Base-by-base conservation (phyloP, 2,888 invertebrate species). In the Gisinianus flammeolus region DNA sequence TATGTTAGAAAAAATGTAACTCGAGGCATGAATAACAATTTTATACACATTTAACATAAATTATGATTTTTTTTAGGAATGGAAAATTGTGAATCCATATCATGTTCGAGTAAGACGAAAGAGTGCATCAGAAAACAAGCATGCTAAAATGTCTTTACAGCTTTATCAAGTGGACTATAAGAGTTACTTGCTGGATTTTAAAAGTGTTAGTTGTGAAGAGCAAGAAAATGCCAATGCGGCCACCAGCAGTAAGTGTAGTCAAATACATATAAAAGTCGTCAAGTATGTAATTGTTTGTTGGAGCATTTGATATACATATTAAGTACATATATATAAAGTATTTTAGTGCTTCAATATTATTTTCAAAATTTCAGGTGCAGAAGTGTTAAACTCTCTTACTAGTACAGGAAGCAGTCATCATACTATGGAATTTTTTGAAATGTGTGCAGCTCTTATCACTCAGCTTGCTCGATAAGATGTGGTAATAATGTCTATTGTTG, bases 371-470 rank as follows among this genome's bases (percentile, higher is more conserved):
- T 6, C 66, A 84, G 83, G 85, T 76, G 79, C 79, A 24, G 85
- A 83, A 78, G 73, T 81, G 22, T 70, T 83, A 31, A 80, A 83
- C n/a, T 77, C 81, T 10, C 67, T 80, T 81, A 87, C 82, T 85
- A 88, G 67, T 31, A 83, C 85, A n/a, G 94, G 82, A 24, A 81
- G 82, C 16, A 82, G 94, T 0, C 97, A 98, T 86, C 97, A 97
- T 87, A 98, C 98, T 0, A 97, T 99, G 95, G 98, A 99, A 89
- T 99, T 99, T 89, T 99, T 99, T 87, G 99, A 99, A 89, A 99
- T 99, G 97, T 99, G 99, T 88, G 97, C 99, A 26, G 95, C 96
- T 2, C 90, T 99, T 67, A 99, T 99, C 85, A 97, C 98, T 81
- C 98, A 99, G 85, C 90, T 99, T 81, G 99, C 99, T 35, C 94